Percentiles rank a stretch among this genome's conserved stretches.
These are phyloP conservation scores for Trilocha varians DNA, from an alignment of 2,888 invertebrate genomes.

Conservation along the genomic window DNA sequence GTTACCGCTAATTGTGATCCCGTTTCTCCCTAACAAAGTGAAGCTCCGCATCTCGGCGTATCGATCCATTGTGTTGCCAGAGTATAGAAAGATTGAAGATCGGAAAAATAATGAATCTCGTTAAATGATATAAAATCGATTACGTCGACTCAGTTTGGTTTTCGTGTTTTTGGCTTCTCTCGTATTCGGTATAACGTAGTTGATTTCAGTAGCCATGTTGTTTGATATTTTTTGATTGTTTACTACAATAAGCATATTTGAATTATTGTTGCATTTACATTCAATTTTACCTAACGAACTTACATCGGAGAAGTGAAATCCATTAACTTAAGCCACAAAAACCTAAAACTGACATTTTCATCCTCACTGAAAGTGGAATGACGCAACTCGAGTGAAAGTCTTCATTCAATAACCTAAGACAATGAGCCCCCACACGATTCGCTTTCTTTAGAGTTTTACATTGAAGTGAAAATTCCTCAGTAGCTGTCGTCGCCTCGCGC, in stretches of 20 bases:
- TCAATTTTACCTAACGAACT: no score
- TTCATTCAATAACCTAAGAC: not conserved
- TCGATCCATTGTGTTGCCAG: slow-evolving; percentile 28
- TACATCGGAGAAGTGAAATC: no score
- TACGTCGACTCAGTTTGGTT: not conserved
- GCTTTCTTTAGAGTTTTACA: slow-evolving; percentile 27
- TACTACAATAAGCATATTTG: no score
- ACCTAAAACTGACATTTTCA: no score
- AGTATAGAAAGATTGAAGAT: not conserved
- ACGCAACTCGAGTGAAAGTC: no score
- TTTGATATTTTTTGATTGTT: no score
- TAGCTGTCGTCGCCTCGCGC: slow-evolving; percentile 29
- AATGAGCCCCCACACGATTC: slow-evolving; percentile 10
- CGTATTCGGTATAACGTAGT: no score
- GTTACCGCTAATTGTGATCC: slow-evolving; percentile 58
- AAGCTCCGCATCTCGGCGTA: slow-evolving; percentile 28
- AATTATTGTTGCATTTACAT: no score
- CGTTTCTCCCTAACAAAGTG: slow-evolving; percentile 23
- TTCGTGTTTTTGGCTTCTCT: no score
- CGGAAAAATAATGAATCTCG: slow-evolving; percentile 15
- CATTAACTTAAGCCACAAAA: no score
- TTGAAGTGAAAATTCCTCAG: slow-evolving; percentile 39
- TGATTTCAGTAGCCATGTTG: no score
- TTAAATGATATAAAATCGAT: not conserved
- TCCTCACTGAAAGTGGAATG: no score